Percentiles rank a stretch among this genome's conserved stretches.
phyloP scores from a whole-genome alignment of 2,113 vertebrate species.

The Ochotona curzoniae region DNA sequence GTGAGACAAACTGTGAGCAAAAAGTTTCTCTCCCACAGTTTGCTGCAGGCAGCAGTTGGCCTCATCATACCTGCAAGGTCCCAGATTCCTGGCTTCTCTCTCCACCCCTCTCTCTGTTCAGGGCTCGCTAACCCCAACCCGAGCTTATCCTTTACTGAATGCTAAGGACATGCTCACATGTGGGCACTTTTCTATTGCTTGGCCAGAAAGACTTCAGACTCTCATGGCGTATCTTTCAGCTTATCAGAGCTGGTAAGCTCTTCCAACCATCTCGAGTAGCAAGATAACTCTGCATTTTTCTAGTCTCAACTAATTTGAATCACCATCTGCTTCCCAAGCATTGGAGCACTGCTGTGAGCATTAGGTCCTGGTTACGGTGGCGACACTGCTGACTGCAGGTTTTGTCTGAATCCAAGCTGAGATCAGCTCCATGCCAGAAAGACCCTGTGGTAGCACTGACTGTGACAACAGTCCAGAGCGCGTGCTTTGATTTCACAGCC shows the following conservation, averaged over 20 bases:
- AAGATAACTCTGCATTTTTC: background rate
- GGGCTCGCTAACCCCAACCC: background rate
- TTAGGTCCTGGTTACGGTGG: background rate
- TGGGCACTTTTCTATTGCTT: background rate
- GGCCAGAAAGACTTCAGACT: background rate
- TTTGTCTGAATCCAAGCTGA: background rate
- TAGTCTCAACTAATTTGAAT: background rate
- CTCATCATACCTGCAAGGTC: background rate
- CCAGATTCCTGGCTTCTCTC: background rate
- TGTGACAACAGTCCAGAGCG: background rate
- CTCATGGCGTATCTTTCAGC: background rate
- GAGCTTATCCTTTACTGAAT: background rate
- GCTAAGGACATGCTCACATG: background rate
- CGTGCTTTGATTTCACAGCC: background rate
- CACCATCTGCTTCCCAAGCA: background rate
- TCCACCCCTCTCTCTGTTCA: background rate
- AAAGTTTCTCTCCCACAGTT: background rate
- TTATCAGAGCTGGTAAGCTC: background rate
- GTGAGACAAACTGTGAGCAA: constrained; percentile 1
- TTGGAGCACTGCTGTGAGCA: background rate
- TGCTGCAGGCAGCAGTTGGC: background rate
- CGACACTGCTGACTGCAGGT: background rate
- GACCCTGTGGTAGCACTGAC: background rate
- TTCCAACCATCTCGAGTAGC: background rate
- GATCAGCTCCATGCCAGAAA: background rate